Conservation (phyloP, 2,797 vertebrate genomes). For the Chelidonichthys spinosus region DNA sequence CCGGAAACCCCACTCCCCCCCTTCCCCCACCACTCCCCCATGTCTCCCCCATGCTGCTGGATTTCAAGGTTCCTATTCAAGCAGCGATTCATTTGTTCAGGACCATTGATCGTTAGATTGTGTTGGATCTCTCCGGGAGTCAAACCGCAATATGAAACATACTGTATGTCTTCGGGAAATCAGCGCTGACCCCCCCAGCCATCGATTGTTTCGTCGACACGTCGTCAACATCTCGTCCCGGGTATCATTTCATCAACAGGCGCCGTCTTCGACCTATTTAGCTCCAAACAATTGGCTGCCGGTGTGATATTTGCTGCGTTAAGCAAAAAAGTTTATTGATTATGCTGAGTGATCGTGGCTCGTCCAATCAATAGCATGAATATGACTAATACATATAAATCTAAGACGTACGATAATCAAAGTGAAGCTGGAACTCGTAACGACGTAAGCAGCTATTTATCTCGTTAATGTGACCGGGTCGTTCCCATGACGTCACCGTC, state of each 20-base stretch:
- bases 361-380: conserved; percentile 47
- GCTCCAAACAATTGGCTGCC: conserved; percentile 17
- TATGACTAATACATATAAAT: conserved; percentile 38
- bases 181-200: conserved; percentile 5
- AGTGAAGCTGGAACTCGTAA: conserved; percentile 11
- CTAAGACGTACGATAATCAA: background rate
- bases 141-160: conserved; percentile 33
- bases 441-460: conserved; percentile 43
- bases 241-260: conserved; percentile 48
- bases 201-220: conserved; percentile 44
- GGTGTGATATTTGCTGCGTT: conserved; percentile 45
- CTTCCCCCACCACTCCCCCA: conserved; percentile 22
- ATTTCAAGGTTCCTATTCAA: conserved; percentile 50
- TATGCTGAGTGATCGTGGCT: conserved; percentile 30
- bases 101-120: conserved; percentile 48
- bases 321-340: conserved; percentile 63
- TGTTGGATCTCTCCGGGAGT: conserved; percentile 40
- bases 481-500: conserved; percentile 14
- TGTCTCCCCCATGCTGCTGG: conserved; percentile 40
- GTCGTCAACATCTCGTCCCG: conserved; percentile 36
- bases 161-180: conserved; percentile 33
- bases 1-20: conserved; percentile 1
- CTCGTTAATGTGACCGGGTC: conserved; percentile 27
- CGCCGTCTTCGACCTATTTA: conserved; percentile 27
- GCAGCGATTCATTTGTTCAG: conserved; percentile 64